Conservation (phyloP, 2,797 vertebrate genomes). For the Australoheros facetus region DNA sequence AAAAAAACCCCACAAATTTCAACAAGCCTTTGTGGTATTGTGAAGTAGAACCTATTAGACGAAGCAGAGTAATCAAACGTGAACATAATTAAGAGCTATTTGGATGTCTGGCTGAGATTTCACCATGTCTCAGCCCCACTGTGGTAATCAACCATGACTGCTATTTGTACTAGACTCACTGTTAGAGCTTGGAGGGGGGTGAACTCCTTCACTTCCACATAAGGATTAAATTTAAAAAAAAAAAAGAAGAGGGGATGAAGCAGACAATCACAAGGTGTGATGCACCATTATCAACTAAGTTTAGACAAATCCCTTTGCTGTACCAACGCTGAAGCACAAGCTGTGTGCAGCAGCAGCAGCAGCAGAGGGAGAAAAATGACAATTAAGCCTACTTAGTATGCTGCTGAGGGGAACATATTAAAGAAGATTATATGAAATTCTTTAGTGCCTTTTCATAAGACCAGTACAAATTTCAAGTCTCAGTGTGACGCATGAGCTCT, state of each 20-base stretch:
- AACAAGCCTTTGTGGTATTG: background rate
- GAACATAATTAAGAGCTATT: slow-evolving; percentile 61
- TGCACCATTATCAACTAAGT: slow-evolving; percentile 51
- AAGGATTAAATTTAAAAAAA: slow-evolving; percentile 32
- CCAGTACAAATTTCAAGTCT: slow-evolving; percentile 50
- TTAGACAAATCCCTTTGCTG: slow-evolving; percentile 60
- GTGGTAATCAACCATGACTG: slow-evolving; percentile 62
- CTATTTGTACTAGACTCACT: slow-evolving; percentile 41
- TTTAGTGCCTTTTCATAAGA: slow-evolving; percentile 61
- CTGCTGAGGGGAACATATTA: slow-evolving; percentile 60
- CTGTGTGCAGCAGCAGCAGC: slow-evolving; percentile 14
- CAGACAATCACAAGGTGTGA: slow-evolving; percentile 55
- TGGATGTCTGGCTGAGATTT: slow-evolving; percentile 66
- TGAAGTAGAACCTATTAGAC: slow-evolving; percentile 28
- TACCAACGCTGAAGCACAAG: slow-evolving; percentile 27
- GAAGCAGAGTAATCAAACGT: slow-evolving; percentile 55
- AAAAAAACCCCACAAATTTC: slow-evolving; percentile 8
- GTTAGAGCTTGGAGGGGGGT: slow-evolving; percentile 16
- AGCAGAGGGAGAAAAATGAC: slow-evolving; percentile 51
- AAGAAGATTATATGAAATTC: slow-evolving; percentile 77
- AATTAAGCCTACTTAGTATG: slow-evolving; percentile 72
- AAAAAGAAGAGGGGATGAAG: background rate
- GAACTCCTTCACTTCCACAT: slow-evolving; percentile 36
- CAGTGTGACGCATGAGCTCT: slow-evolving; percentile 39
- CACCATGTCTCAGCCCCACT: slow-evolving; percentile 43